phyloP scores from a whole-genome alignment of 1,140 invertebrate genomes.

The Drosophila sturtevanti region DNA sequence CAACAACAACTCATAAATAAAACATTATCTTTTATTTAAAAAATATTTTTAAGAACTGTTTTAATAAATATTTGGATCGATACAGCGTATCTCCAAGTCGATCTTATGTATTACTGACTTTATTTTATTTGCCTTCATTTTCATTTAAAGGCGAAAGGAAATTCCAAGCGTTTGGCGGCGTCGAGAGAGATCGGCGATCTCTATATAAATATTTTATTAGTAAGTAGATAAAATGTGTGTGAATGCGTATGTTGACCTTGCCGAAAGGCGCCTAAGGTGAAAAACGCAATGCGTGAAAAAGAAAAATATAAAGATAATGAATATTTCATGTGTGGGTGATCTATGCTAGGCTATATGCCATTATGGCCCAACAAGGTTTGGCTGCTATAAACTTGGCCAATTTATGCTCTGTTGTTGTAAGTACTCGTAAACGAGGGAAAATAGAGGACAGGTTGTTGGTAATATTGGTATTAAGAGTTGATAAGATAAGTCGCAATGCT shows the following conservation, averaged over 20 bases:
- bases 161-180: constrained; percentile 49
- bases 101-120: not conserved
- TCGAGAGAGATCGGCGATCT: constrained; percentile 51
- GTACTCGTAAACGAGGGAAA: not conserved
- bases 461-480: not conserved
- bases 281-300: constrained; percentile 38
- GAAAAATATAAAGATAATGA: no score
- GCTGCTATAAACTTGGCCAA: constrained; percentile 53
- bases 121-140: not conserved
- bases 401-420: constrained; percentile 52
- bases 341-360: not conserved
- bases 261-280: constrained; percentile 64
- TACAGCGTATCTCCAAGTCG: not conserved
- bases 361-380: constrained; percentile 12
- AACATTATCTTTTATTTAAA: no score
- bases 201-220: constrained; percentile 77
- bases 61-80: no score
- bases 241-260: constrained; percentile 63
- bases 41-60: no score
- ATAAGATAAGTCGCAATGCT: constrained; percentile 28
- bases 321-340: constrained; percentile 34
- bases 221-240: constrained; percentile 70
- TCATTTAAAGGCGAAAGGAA: constrained; percentile 44
- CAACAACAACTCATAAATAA: no score
- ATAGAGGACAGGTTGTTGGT: not conserved